Evolutionary conservation across 2,888 invertebrate genomes (phyloP).

Genomic region (Xylocampa areola): DNA sequence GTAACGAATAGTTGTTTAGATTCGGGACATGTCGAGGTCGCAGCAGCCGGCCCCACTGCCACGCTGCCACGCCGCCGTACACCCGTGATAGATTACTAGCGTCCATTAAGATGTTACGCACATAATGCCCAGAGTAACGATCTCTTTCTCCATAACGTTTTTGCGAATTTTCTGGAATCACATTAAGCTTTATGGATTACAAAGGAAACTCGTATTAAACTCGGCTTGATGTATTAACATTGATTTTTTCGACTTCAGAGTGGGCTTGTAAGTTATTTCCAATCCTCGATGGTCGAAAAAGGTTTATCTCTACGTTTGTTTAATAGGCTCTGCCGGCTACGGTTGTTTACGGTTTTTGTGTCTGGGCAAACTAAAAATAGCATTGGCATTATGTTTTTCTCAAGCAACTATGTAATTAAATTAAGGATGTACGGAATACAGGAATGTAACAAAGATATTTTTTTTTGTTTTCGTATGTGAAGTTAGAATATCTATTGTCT

Average conservation of each 20-base stretch:
- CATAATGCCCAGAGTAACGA: slow-evolving; percentile 26
- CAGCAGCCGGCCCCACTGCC: slow-evolving; percentile 33
- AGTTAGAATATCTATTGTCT: not conserved
- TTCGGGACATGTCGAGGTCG: slow-evolving; percentile 53
- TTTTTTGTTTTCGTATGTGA: not conserved
- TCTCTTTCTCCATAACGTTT: slow-evolving; percentile 29
- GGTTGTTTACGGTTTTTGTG: not conserved
- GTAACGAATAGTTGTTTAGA: slow-evolving; percentile 57
- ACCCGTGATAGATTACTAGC: slow-evolving; percentile 58
- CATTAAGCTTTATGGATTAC: slow-evolving; percentile 53
- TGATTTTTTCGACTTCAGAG: slow-evolving; percentile 50
- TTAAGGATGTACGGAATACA: not conserved
- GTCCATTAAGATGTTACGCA: slow-evolving; percentile 59
- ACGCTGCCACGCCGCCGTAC: slow-evolving; percentile 16
- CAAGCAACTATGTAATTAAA: not conserved
- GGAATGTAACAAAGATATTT: not conserved
- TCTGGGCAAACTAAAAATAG: slow-evolving; percentile 8
- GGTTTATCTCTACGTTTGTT: slow-evolving; percentile 33
- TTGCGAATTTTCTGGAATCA: slow-evolving; percentile 41
- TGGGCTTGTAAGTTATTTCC: slow-evolving; percentile 43
- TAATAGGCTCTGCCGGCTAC: slow-evolving; percentile 22
- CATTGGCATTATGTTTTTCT: not conserved
- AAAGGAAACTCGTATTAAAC: slow-evolving; percentile 53
- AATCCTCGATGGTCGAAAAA: slow-evolving; percentile 26
- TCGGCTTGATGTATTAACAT: slow-evolving; percentile 53